phyloP scores from a whole-genome alignment of 2,113 vertebrate genomes.

The Nansenia antarctica region DNA sequence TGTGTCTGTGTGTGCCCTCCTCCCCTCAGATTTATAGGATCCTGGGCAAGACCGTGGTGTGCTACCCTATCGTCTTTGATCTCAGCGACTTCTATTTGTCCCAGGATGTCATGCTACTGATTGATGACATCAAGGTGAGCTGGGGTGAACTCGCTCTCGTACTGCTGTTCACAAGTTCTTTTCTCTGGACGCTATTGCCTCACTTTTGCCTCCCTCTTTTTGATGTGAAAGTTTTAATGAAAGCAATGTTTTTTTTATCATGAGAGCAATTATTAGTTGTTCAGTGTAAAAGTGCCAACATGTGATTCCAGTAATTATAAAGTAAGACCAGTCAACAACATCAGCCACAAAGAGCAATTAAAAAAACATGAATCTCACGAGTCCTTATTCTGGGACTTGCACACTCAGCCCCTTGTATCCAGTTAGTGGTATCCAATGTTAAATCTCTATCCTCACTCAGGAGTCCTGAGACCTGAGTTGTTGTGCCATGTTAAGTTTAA shows the following conservation, averaged over 20 bases:
- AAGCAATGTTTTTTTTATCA: too few species aligned
- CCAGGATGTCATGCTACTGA: constrained; percentile 97
- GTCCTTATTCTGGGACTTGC: background rate
- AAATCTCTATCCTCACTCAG: background rate
- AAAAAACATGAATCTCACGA: too few species aligned
- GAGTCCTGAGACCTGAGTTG: background rate
- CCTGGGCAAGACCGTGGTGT: constrained; percentile 96
- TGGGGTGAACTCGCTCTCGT: constrained; percentile 5
- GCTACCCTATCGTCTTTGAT: constrained; percentile 98
- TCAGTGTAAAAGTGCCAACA: too few species aligned
- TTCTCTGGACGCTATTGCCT: too few species aligned
- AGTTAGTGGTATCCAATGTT: too few species aligned
- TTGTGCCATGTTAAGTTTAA: background rate
- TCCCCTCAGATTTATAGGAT: constrained; percentile 91
- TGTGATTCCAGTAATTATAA: too few species aligned
- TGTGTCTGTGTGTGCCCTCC: constrained; percentile 7
- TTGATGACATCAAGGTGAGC: constrained; percentile 97
- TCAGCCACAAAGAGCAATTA: too few species aligned
- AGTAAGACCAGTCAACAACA: too few species aligned
- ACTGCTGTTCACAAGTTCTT: background rate
- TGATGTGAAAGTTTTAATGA: too few species aligned
- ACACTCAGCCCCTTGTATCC: background rate
- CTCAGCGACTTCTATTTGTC: constrained; percentile 99
- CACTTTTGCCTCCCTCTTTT: too few species aligned
- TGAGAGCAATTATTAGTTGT: too few species aligned